A percentile compares a stretch with the other conserved stretches of the same genome.
Conservation (phyloP, 2,113 vertebrate genomes). For the Motacilla tschutschensis region DNA sequence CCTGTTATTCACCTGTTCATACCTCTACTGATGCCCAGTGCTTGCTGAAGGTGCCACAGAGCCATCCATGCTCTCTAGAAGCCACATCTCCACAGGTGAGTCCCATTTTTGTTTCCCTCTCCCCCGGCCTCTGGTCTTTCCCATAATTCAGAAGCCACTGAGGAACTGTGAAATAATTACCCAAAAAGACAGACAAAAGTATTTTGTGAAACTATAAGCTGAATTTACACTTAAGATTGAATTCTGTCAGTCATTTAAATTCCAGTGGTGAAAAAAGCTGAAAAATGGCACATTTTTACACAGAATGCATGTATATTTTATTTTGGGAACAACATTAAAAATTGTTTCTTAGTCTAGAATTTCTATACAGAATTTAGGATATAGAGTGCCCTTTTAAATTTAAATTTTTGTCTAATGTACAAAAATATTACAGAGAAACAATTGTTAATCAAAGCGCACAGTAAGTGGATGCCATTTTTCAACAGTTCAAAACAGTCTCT, state of each 20-base stretch:
- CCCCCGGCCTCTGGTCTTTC: background rate
- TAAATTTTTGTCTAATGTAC: slow-evolving; percentile 42
- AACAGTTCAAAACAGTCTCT: slow-evolving; percentile 46
- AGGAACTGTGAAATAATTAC: background rate
- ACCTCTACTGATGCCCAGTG: too few relatives aligned
- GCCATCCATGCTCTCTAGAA: background rate
- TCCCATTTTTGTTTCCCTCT: background rate
- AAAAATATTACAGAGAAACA: slow-evolving; percentile 49
- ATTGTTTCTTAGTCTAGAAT: slow-evolving; percentile 34
- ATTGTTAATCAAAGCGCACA: slow-evolving; percentile 56
- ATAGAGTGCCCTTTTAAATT: slow-evolving; percentile 50
- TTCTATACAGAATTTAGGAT: slow-evolving; percentile 55
- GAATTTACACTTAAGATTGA: background rate
- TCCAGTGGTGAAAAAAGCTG: background rate
- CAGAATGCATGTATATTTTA: slow-evolving; percentile 51
- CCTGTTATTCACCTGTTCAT: background rate
- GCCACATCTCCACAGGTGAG: background rate
- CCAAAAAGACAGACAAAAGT: background rate
- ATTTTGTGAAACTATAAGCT: background rate
- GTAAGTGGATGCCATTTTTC: slow-evolving; percentile 51
- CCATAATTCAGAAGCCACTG: background rate
- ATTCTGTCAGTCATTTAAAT: background rate
- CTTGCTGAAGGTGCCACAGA: background rate
- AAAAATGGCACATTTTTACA: background rate
- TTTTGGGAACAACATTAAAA: slow-evolving; percentile 54